Evolutionary conservation across 2,888 invertebrate species (phyloP).

Genomic region (Megaustenia siamemsis): DNA sequence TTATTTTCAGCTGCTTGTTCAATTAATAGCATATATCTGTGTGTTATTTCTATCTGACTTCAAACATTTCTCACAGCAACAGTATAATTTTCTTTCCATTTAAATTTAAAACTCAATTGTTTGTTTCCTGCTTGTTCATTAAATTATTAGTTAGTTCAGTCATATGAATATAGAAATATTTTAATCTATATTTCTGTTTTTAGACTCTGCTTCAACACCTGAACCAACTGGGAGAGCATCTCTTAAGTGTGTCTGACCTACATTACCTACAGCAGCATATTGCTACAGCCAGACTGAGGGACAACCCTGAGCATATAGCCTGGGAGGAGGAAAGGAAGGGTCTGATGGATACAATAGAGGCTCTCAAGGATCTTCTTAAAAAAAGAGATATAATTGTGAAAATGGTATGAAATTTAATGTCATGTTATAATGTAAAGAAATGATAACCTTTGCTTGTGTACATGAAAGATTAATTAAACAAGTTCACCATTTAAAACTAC

Average conservation of each 20-base stretch:
- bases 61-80: no score
- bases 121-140: no score
- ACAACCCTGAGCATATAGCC: slow-evolving; percentile 54
- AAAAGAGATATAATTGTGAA: slow-evolving; percentile 67
- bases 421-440: no score
- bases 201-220: slow-evolving; percentile 68
- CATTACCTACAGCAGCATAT: slow-evolving; percentile 74
- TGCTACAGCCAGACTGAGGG: slow-evolving; percentile 56
- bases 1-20: neutral
- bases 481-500: no score
- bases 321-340: slow-evolving; percentile 77
- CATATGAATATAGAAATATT: neutral
- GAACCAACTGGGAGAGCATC: slow-evolving; percentile 77
- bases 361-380: slow-evolving; percentile 76
- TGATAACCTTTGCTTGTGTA: no score
- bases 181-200: neutral
- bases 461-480: no score
- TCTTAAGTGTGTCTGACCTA: slow-evolving; percentile 77
- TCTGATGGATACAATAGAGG: slow-evolving; percentile 74
- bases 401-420: neutral
- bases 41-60: no score
- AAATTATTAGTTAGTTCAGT: no score
- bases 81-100: no score
- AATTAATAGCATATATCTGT: neutral
- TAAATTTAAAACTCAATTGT: no score